These are phyloP conservation scores for Anguilla rostrata DNA, from an alignment of 2,113 vertebrate genomes.

Conservation along the genomic window DNA sequence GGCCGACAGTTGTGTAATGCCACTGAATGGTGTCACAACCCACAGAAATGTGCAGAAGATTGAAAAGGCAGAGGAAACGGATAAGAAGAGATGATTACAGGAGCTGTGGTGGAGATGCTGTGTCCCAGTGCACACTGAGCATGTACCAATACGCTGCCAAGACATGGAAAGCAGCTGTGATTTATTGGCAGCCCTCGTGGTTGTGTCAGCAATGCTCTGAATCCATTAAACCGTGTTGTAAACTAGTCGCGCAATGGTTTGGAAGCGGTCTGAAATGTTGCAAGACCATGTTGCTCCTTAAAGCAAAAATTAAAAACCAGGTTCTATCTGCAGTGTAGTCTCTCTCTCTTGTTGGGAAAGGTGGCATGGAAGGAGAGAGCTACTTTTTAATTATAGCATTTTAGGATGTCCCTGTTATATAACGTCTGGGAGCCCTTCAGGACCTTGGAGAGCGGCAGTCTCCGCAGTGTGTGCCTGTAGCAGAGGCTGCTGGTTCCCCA, in stretches of 20 bases:
- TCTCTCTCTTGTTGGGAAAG: background rate
- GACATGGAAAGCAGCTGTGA: background rate
- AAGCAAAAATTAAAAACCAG: background rate
- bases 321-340: background rate
- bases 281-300: background rate
- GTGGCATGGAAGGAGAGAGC: background rate
- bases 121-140: background rate
- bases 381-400: background rate
- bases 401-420: too few species aligned
- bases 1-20: background rate
- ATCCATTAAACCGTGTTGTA: background rate
- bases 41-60: background rate
- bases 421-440: too few species aligned
- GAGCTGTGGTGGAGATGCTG: background rate
- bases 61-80: background rate
- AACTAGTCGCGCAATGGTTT: background rate
- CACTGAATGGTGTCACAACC: constrained; percentile 9
- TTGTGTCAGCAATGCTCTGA: background rate
- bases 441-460: too few species aligned
- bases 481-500: too few species aligned
- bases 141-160: background rate
- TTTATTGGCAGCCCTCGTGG: background rate
- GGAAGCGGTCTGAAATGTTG: background rate
- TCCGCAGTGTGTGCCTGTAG: too few species aligned
- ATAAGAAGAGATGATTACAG: background rate